Conservation (phyloP, 2,797 vertebrate species). For the Cossypha heuglini region DNA sequence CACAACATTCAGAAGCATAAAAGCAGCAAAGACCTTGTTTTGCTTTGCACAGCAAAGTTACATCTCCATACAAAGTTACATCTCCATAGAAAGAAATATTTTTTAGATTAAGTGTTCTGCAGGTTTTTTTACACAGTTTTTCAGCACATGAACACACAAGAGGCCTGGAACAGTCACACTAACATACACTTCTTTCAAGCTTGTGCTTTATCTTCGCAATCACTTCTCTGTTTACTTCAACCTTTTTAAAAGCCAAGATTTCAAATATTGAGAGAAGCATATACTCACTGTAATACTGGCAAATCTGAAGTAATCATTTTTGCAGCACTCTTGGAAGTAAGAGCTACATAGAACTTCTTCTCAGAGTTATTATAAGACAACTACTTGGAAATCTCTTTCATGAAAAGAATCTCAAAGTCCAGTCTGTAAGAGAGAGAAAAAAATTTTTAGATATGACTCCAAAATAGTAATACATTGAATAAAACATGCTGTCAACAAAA, state of each 20-base stretch:
- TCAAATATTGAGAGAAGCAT: neutral
- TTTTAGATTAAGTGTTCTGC: neutral
- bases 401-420: slow-evolving; percentile 57
- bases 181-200: neutral
- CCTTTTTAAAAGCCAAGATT: neutral
- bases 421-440: slow-evolving; percentile 62
- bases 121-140: neutral
- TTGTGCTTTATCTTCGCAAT: neutral
- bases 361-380: slow-evolving; percentile 38
- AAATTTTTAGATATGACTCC: neutral
- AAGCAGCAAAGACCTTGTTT: neutral
- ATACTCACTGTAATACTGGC: slow-evolving; percentile 95
- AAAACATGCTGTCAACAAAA: neutral
- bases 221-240: neutral
- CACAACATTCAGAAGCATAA: neutral
- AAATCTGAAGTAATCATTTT: slow-evolving; percentile 99
- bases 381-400: slow-evolving; percentile 41
- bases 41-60: neutral
- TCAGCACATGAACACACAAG: neutral
- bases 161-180: neutral
- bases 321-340: slow-evolving; percentile 63
- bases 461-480: neutral
- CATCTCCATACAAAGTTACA: neutral
- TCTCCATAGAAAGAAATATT: neutral
- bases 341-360: slow-evolving; percentile 68